Conservation (phyloP, 2,888 invertebrate genomes). For the Plusia festucae region DNA sequence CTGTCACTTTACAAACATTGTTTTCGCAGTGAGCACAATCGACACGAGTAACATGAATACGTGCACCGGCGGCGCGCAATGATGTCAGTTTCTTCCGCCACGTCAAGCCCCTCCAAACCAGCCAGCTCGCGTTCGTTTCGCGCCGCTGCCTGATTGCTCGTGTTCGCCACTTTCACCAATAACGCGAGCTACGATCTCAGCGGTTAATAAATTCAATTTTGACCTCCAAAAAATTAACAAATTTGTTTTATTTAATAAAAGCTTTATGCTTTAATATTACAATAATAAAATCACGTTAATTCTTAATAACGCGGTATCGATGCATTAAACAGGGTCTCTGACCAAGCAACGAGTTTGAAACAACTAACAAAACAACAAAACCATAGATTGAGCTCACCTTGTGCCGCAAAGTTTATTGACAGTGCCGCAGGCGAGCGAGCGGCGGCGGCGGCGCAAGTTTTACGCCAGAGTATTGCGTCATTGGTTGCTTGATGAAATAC, state of each 20-base stretch:
- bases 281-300: slow-evolving; percentile 14
- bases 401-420: slow-evolving; percentile 87
- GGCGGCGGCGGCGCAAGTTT: slow-evolving; percentile 62
- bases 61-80: slow-evolving; percentile 74
- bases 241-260: slow-evolving; percentile 11
- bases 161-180: slow-evolving; percentile 87
- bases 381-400: slow-evolving; percentile 77
- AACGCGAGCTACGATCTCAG: slow-evolving; percentile 74
- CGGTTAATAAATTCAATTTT: slow-evolving; percentile 72
- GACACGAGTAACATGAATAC: slow-evolving; percentile 67
- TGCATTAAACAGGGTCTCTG: slow-evolving; percentile 59
- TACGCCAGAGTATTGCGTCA: slow-evolving; percentile 82
- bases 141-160: slow-evolving; percentile 84
- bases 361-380: slow-evolving; percentile 74
- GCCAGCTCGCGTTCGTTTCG: slow-evolving; percentile 84
- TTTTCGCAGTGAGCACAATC: slow-evolving; percentile 64
- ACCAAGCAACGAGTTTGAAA: slow-evolving; percentile 66
- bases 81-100: slow-evolving; percentile 83
- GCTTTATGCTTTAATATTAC: slow-evolving; percentile 6
- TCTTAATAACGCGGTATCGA: slow-evolving; percentile 28
- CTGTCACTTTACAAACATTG: slow-evolving; percentile 69
- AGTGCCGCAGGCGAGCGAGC: slow-evolving; percentile 78
- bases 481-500: slow-evolving; percentile 70
- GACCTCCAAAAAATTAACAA: slow-evolving; percentile 70
- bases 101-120: slow-evolving; percentile 78